phyloP scores from a whole-genome alignment of 2,113 vertebrate genomes.

The Dasypus novemcinctus region DNA sequence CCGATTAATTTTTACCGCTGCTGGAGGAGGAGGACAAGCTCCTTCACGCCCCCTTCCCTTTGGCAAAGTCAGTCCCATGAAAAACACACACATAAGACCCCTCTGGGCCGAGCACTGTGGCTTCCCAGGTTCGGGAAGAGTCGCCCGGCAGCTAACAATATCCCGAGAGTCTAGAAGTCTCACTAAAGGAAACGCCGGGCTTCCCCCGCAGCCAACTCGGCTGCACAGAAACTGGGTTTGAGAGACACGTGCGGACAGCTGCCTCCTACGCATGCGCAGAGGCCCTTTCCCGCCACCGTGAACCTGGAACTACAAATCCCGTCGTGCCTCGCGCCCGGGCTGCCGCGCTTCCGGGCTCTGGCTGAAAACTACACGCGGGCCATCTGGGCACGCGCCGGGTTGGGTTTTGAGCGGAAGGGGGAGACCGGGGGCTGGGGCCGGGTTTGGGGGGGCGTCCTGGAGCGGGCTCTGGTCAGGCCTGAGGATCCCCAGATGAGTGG shows the following conservation, averaged over 20 bases:
- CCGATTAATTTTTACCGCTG: neutral
- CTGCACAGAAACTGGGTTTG: neutral
- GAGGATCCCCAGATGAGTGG: neutral
- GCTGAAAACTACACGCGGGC: neutral
- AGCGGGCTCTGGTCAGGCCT: neutral
- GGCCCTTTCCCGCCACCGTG: neutral
- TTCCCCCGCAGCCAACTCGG: fast-evolving
- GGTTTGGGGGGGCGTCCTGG: neutral
- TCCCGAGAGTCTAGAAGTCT: neutral
- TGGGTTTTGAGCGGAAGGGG: neutral
- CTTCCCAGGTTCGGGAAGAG: neutral
- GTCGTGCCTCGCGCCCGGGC: neutral
- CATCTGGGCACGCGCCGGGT: neutral
- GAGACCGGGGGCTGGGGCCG: neutral
- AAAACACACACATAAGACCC: neutral
- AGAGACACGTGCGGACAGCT: neutral
- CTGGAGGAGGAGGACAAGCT: neutral
- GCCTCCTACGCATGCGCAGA: slow-evolving; percentile 16
- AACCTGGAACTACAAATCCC: slow-evolving; percentile 65
- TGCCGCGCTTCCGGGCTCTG: neutral
- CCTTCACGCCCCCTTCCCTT: neutral
- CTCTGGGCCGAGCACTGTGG: neutral
- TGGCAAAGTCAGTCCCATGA: neutral
- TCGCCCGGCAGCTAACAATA: neutral
- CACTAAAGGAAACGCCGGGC: neutral